Conservation (phyloP, 2,797 vertebrate species). For the Dicrostonyx torquatus region DNA sequence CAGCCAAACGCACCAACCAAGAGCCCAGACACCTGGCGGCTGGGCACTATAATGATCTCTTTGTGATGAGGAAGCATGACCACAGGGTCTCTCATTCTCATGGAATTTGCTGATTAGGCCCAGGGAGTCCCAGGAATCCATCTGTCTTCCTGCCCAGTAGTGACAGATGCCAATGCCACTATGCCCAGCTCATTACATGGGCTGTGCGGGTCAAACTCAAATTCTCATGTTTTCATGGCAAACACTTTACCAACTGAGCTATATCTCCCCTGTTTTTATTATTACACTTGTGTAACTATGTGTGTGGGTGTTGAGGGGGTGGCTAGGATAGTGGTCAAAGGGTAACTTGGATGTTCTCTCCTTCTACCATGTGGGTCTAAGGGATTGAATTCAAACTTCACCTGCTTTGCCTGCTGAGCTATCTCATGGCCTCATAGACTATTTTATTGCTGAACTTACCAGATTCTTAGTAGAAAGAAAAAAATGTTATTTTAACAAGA, state of each 20-base stretch:
- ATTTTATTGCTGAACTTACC: slow-evolving; percentile 33
- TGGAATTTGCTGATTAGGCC: neutral
- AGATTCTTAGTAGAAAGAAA: neutral
- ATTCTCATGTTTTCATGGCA: neutral
- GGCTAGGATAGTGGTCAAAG: neutral
- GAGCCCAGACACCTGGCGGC: neutral
- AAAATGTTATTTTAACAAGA: neutral
- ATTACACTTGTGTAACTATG: neutral
- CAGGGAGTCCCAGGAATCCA: neutral
- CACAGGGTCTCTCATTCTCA: neutral
- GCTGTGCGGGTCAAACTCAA: neutral
- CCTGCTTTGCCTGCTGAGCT: neutral
- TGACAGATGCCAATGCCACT: too few species aligned
- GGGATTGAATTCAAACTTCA: neutral
- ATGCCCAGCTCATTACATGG: neutral
- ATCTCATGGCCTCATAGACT: neutral
- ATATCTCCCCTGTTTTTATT: neutral
- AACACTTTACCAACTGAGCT: neutral
- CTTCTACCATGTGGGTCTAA: neutral
- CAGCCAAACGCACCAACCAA: neutral
- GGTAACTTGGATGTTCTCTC: neutral
- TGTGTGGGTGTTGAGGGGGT: neutral
- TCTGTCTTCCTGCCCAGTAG: neutral
- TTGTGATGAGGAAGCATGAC: neutral
- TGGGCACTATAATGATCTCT: neutral